A percentile compares a stretch with the other conserved stretches of the same genome.
Conservation (phyloP, 2,888 invertebrate genomes). For the Agonopterix alstromeriana region DNA sequence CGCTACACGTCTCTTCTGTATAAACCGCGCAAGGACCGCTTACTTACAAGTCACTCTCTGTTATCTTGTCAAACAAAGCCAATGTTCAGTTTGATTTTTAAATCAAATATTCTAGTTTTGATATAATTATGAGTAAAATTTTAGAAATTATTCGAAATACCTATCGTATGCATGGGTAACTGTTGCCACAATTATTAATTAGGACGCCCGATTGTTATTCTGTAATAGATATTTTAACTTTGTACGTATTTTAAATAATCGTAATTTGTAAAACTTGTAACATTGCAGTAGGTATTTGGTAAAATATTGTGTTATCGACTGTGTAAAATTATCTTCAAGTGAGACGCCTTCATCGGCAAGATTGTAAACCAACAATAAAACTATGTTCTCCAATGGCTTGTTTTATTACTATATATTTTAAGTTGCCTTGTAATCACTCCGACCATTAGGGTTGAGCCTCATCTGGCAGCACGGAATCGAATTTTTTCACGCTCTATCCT, state of each 20-base stretch:
- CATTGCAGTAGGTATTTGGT: conserved; percentile 6
- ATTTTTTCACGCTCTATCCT: too few species aligned
- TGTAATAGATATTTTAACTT: conserved; percentile 10
- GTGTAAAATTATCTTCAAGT: background rate
- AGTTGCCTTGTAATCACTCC: too few species aligned
- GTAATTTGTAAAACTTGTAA: conserved; percentile 9
- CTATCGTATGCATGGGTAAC: conserved; percentile 1
- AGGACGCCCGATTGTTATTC: conserved; percentile 8
- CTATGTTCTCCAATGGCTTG: conserved; percentile 5
- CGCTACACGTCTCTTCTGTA: too few species aligned
- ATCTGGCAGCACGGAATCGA: too few species aligned
- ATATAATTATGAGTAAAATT: conserved; percentile 1
- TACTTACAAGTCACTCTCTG: too few species aligned
- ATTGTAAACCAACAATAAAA: conserved; percentile 7
- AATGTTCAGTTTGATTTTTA: too few species aligned
- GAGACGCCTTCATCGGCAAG: background rate
- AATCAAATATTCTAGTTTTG: conserved; percentile 6
- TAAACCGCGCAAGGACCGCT: too few species aligned
- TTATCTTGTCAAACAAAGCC: too few species aligned
- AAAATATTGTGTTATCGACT: conserved; percentile 2
- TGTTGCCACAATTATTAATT: conserved; percentile 11
- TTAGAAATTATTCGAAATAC: conserved; percentile 1
- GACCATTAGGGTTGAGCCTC: too few species aligned
- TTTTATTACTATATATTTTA: background rate
- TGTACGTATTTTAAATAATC: conserved; percentile 9